Evolutionary conservation across 1,140 invertebrate species (phyloP).

Genomic region (Drosophila kurseongensis): DNA sequence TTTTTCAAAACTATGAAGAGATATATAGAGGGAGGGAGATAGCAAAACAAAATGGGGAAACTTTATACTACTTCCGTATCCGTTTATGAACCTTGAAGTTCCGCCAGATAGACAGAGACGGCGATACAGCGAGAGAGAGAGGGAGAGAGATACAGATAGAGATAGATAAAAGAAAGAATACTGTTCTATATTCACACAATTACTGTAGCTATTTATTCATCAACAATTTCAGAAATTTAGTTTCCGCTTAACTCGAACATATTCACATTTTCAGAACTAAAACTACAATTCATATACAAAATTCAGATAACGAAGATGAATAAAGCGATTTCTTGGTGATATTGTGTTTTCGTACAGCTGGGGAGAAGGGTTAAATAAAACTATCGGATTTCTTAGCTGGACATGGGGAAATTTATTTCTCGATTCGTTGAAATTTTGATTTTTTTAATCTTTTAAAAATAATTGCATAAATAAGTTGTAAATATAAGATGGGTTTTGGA

Average conservation of each 20-base stretch:
- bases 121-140: slow-evolving; percentile 20
- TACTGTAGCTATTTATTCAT: slow-evolving; percentile 28
- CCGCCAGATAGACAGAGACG: slow-evolving; percentile 42
- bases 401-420: slow-evolving; percentile 46
- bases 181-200: slow-evolving; percentile 17
- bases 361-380: slow-evolving; percentile 11
- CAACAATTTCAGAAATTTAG: slow-evolving; percentile 9
- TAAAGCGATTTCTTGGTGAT: slow-evolving; percentile 70
- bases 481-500: slow-evolving; percentile 30
- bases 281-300: slow-evolving; percentile 27
- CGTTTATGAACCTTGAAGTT: slow-evolving; percentile 6
- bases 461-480: slow-evolving; percentile 61
- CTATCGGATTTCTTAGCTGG: slow-evolving; percentile 33
- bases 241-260: slow-evolving; percentile 25
- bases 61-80: slow-evolving; percentile 8
- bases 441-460: slow-evolving; percentile 28
- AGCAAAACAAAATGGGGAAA: neutral
- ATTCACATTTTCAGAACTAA: slow-evolving; percentile 45
- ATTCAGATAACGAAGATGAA: slow-evolving; percentile 42
- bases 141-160: slow-evolving; percentile 8
- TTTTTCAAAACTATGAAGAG: slow-evolving; percentile 6
- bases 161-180: slow-evolving; percentile 11
- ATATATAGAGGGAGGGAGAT: slow-evolving; percentile 2
- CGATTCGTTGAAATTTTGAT: slow-evolving; percentile 45
- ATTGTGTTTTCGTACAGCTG: slow-evolving; percentile 51